Conservation (phyloP, 2,888 invertebrate species). For the Acleris emargana region DNA sequence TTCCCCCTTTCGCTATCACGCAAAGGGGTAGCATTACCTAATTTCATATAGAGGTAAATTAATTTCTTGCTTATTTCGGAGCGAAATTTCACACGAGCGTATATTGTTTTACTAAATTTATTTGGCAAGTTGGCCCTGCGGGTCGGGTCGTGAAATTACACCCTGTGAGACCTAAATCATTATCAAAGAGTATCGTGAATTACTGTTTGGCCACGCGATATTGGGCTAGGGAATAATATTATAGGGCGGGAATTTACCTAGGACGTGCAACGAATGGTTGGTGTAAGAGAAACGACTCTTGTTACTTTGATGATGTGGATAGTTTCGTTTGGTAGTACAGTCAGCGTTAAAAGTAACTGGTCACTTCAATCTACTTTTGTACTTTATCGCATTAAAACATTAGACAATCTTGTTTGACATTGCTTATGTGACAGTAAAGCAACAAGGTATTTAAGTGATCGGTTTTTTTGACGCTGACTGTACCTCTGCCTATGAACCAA, state of each 20-base stretch:
- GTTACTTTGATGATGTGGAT: no score
- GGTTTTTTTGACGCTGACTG: no score
- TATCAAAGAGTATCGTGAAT: slow-evolving; percentile 11
- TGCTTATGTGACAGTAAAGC: no score
- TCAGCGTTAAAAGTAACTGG: no score
- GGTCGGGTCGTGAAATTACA: slow-evolving; percentile 10
- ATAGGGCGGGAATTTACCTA: not conserved
- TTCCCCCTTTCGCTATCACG: not conserved
- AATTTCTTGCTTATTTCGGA: slow-evolving; percentile 2
- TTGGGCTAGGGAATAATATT: not conserved
- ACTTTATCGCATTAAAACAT: no score
- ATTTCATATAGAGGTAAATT: slow-evolving; percentile 3
- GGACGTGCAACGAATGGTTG: not conserved
- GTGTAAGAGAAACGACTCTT: no score
- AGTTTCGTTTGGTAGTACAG: not conserved
- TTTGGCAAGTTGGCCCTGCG: slow-evolving; percentile 7
- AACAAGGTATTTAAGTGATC: no score
- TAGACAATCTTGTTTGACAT: no score
- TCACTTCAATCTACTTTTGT: no score
- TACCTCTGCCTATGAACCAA: no score
- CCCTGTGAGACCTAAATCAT: slow-evolving; percentile 8
- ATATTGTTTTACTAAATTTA: slow-evolving; percentile 16
- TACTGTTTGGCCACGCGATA: slow-evolving; percentile 6
- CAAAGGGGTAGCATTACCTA: not conserved
- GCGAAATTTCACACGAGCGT: slow-evolving; percentile 2